Evolutionary conservation across 2,888 invertebrate species (phyloP).

Genomic region (Thymelicus sylvestris): DNA sequence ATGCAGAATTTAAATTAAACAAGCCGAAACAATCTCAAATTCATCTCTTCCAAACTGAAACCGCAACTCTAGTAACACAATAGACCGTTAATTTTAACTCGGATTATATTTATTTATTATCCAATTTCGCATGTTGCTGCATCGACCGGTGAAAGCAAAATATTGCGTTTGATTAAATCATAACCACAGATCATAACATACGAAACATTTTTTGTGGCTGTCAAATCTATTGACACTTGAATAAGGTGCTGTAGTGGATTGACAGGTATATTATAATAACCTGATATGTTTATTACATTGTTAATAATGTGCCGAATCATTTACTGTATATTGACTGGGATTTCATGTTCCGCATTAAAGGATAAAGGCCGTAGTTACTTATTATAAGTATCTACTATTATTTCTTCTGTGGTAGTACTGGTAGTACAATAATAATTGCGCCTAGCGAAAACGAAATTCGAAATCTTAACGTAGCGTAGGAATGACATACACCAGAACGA

Average conservation of each 20-base stretch:
- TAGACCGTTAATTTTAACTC: conserved; percentile 10
- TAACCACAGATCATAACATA: neutral
- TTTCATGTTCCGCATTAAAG: too few relatives aligned
- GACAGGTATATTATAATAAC: neutral
- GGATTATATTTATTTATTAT: conserved; percentile 17
- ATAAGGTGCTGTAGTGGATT: neutral
- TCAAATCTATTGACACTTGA: conserved; percentile 18
- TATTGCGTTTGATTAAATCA: conserved; percentile 25
- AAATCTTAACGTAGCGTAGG: too few relatives aligned
- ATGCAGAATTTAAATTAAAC: neutral
- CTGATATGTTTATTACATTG: neutral
- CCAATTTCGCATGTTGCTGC: conserved; percentile 8
- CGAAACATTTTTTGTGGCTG: conserved; percentile 8
- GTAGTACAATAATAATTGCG: too few relatives aligned
- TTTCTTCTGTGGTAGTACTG: too few relatives aligned
- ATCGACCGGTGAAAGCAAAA: conserved; percentile 14
- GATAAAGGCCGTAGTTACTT: too few relatives aligned
- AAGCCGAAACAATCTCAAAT: neutral
- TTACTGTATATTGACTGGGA: too few relatives aligned
- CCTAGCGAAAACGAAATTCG: too few relatives aligned
- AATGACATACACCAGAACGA: too few relatives aligned
- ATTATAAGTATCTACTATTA: too few relatives aligned
- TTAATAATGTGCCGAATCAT: too few relatives aligned
- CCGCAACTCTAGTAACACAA: conserved; percentile 6
- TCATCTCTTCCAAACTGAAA: conserved; percentile 4